Base-by-base conservation (phyloP, 2,888 invertebrate species). In the Acanthosepion esculentum region DNA sequence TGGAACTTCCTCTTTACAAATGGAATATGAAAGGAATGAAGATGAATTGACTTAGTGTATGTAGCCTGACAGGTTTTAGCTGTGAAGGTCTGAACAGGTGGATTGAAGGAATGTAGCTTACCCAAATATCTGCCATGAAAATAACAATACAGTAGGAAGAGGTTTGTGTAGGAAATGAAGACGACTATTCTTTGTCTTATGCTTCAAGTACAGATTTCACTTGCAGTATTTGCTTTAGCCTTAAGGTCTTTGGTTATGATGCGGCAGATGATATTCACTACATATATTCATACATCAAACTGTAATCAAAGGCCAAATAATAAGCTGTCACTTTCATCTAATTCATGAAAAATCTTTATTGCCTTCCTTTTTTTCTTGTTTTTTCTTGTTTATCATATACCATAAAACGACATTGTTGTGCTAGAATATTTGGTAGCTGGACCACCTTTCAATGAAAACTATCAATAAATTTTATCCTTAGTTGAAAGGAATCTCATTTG, bases 261-360 rank as follows among this genome's bases (percentile, higher is more conserved):
- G 12, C 20, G 33, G 33, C 78, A n/a, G 10, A 33, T 33, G 78
- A 78, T 78, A 78, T 78, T 33, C 78, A 78, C 78, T 78, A 18
- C 78, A n/a, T n/a, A n/a, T n/a, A 78, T 78, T 78, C 78, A 15
- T 78, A n/a, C n/a, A 78, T 78, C n/a, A 78, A 5, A 78, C n/a
- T 78, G n/a, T 78, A n/a, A 78, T 78, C 78, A 78, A 78, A 78
- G n/a, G 78, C n/a, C 78, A 78, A 78, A 78, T 78, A 78, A 78
- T 78, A 78, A 78, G 33, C n/a, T n/a, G 78, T 78, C 78, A 78
- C 78, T 78, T 78, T 78, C 78, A 78, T 78, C 78, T 78, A 78
- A 59, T 78, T 78, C 78, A 15, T 33, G 5, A 33, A 78, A 78
- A 7, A 78, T n/a, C n/a, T 78, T 78, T 78, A 78, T 78, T 78